Percentiles rank a stretch among this genome's conserved stretches.
Evolutionary conservation across 2,888 invertebrate species (phyloP).

Genomic region (Brenthis daphne): DNA sequence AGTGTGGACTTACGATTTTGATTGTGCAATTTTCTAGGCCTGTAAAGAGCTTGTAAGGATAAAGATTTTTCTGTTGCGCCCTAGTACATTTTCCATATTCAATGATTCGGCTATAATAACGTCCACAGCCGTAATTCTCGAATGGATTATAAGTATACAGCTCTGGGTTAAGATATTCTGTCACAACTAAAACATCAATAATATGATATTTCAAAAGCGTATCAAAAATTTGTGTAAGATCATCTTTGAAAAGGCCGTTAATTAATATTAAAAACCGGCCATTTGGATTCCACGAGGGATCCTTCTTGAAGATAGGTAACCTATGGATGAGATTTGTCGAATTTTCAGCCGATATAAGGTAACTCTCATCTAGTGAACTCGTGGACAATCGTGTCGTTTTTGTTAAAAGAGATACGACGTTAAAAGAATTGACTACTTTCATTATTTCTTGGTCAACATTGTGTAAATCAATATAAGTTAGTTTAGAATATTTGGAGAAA

Average conservation of each 20-base stretch:
- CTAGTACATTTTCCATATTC: constrained; percentile 51
- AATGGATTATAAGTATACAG: constrained; percentile 62
- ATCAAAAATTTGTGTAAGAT: constrained; percentile 51
- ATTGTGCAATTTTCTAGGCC: constrained; percentile 57
- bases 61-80: constrained; percentile 42
- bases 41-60: constrained; percentile 49
- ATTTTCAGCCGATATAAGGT: constrained; percentile 47
- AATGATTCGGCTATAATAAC: constrained; percentile 51
- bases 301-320: constrained; percentile 43
- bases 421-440: constrained; percentile 27
- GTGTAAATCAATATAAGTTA: constrained; percentile 39
- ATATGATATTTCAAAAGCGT: constrained; percentile 49
- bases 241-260: constrained; percentile 34
- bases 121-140: constrained; percentile 61
- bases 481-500: constrained; percentile 19
- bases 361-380: constrained; percentile 39
- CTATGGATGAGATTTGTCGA: constrained; percentile 38
- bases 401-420: constrained; percentile 10
- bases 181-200: constrained; percentile 49
- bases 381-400: constrained; percentile 8
- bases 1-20: constrained; percentile 49
- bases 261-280: constrained; percentile 52
- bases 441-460: constrained; percentile 31
- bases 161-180: constrained; percentile 46
- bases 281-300: constrained; percentile 54